These are phyloP conservation scores for Nephrotoma appendiculata DNA, from an alignment of 2,888 invertebrate genomes.

Conservation along the genomic window DNA sequence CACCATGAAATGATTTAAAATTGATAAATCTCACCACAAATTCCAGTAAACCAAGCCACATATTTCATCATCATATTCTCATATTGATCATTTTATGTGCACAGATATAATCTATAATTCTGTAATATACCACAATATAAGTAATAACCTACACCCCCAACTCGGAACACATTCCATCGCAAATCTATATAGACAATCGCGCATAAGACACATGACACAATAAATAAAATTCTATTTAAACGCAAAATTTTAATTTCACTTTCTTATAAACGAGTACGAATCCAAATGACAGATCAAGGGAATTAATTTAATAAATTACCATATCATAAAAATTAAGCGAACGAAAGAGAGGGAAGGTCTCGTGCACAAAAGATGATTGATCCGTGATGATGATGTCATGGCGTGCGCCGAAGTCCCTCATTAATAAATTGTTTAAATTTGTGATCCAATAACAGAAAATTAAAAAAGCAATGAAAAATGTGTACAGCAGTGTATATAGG, in stretches of 20 bases:
- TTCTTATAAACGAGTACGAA: neutral
- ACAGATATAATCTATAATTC: neutral
- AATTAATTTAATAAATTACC: neutral
- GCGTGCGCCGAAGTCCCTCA: neutral
- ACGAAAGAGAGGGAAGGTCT: neutral
- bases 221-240: neutral
- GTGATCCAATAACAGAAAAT: neutral
- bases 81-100: neutral
- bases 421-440: neutral
- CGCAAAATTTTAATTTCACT: neutral
- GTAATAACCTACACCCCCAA: neutral
- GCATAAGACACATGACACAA: neutral
- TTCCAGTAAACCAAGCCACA: neutral
- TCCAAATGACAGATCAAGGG: neutral
- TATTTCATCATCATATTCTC: neutral
- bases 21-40: no score
- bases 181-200: neutral
- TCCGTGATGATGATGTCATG: neutral
- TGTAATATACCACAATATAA: neutral
- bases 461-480: neutral
- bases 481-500: neutral
- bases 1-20: no score
- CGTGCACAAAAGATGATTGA: neutral
- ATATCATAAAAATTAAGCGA: neutral
- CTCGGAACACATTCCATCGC: neutral